Conservation (phyloP, 2,888 invertebrate species). For the Drosophila nr. perissopoda region DNA sequence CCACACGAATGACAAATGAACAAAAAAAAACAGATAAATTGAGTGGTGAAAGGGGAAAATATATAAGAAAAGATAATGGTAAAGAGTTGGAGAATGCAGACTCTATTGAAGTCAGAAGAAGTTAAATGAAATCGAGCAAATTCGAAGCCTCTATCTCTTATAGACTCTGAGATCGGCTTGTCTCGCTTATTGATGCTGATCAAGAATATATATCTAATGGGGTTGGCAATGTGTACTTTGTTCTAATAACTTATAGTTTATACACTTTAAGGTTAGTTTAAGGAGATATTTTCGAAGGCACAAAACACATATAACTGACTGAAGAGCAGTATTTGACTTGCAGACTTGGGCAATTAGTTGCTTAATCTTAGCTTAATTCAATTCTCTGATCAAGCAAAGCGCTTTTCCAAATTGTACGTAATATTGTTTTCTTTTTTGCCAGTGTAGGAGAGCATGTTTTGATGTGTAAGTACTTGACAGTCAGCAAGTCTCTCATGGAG, state of each 20-base stretch:
- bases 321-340: background rate
- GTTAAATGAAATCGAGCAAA: background rate
- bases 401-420: background rate
- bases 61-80: slow-evolving; percentile 21
- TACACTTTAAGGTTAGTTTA: too few relatives aligned
- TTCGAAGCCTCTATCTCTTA: background rate
- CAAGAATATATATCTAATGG: background rate
- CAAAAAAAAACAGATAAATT: background rate
- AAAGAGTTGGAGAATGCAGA: slow-evolving; percentile 23
- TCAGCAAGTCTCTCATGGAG: slow-evolving; percentile 35
- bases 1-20: slow-evolving; percentile 55
- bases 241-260: too few relatives aligned
- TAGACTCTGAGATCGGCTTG: background rate
- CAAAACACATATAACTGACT: too few relatives aligned
- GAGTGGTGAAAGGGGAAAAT: background rate
- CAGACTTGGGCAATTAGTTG: background rate
- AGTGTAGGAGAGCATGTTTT: slow-evolving; percentile 24
- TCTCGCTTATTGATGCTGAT: background rate
- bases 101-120: background rate
- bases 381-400: background rate
- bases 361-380: background rate
- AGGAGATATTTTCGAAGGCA: too few relatives aligned
- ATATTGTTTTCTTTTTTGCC: background rate
- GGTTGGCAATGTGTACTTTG: too few relatives aligned
- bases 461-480: slow-evolving; percentile 53